Percentiles rank a stretch among this genome's conserved stretches.
Conservation (phyloP, 1,140 invertebrate genomes). For the Eulimnadia texana region DNA sequence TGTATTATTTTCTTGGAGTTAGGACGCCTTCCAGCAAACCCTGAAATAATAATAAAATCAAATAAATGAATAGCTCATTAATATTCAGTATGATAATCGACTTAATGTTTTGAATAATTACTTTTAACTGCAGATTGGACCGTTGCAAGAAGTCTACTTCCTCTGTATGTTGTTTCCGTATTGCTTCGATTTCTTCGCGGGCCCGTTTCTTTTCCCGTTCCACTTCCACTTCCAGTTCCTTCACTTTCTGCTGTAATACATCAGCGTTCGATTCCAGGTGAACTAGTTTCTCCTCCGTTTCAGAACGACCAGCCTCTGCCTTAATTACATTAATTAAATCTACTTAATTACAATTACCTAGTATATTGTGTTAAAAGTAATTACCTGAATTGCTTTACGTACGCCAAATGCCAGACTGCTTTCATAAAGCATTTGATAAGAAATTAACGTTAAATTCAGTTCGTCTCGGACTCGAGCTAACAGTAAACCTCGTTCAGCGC, state of each 20-base stretch:
- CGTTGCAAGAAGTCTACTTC: conserved; percentile 82
- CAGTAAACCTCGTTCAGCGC: conserved; percentile 86
- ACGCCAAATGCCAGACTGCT: conserved; percentile 96
- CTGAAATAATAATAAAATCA: neutral
- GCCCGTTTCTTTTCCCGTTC: conserved; percentile 39
- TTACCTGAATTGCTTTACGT: conserved; percentile 82
- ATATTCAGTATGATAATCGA: neutral
- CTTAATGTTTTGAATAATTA: conserved; percentile 26
- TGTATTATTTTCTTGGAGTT: neutral
- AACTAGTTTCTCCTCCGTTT: conserved; percentile 53
- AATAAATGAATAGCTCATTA: neutral
- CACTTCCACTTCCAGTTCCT: conserved; percentile 11
- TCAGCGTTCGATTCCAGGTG: conserved; percentile 70
- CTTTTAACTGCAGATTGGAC: conserved; percentile 85
- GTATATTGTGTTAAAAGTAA: neutral
- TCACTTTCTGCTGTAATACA: conserved; percentile 1
- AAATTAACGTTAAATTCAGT: conserved; percentile 86
- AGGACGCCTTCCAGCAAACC: neutral
- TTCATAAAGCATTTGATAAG: conserved; percentile 88
- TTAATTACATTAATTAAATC: conserved; percentile 21
- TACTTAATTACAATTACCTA: neutral
- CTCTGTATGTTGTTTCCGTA: conserved; percentile 80
- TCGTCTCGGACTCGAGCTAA: conserved; percentile 85
- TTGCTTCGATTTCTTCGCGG: conserved; percentile 64
- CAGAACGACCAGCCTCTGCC: conserved; percentile 51